Evolutionary conservation across 2,888 invertebrate species (phyloP).

Genomic region (Drosophila testacea): DNA sequence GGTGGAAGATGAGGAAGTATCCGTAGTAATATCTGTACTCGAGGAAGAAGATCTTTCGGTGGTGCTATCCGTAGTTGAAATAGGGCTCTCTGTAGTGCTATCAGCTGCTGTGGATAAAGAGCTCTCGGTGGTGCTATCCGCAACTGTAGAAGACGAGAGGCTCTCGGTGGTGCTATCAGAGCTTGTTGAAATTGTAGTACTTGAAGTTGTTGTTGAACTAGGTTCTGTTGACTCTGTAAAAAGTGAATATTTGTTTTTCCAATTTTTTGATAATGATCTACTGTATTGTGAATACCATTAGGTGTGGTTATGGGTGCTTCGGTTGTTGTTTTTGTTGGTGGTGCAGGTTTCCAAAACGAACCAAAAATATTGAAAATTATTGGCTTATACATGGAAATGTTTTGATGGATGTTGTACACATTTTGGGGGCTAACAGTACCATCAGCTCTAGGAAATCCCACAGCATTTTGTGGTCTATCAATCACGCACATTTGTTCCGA

Average conservation of each 20-base stretch:
- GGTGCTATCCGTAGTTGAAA: background rate
- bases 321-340: conserved; percentile 1
- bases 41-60: conserved; percentile 12
- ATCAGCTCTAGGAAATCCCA: background rate
- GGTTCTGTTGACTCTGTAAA: background rate
- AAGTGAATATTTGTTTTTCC: background rate
- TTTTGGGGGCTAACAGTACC: background rate
- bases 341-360: conserved; percentile 4
- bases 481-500: conserved; percentile 33
- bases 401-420: conserved; percentile 46
- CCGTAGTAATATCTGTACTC: background rate
- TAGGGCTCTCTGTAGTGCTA: background rate
- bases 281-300: background rate
- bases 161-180: conserved; percentile 1
- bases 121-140: background rate
- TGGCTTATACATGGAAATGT: conserved; percentile 39
- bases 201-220: background rate
- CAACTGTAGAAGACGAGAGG: background rate
- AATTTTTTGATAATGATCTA: background rate
- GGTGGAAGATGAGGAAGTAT: conserved; percentile 6
- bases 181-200: background rate
- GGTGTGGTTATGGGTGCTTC: background rate
- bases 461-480: background rate
- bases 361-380: conserved; percentile 40
- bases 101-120: conserved; percentile 1